A percentile compares a stretch with the other conserved stretches of the same genome.
Evolutionary conservation across 2,888 invertebrate species (phyloP).

Genomic region (Tenthredo mesomela): DNA sequence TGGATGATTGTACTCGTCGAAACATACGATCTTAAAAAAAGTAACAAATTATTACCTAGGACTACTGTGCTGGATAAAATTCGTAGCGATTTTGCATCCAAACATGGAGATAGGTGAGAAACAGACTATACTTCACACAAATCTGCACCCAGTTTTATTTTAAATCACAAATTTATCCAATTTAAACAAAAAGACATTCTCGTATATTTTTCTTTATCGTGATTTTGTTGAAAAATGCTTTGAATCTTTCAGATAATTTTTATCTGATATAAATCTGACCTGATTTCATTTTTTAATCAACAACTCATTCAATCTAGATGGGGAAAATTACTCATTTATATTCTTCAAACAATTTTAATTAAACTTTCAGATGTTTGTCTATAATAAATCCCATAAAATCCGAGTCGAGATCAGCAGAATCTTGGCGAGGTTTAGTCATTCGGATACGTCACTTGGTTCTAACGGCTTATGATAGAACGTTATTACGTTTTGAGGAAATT

Average conservation of each 20-base stretch:
- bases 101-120: constrained; percentile 86
- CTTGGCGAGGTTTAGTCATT: constrained; percentile 92
- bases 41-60: constrained; percentile 93
- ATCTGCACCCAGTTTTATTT: constrained; percentile 41
- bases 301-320: background rate
- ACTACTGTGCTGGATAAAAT: constrained; percentile 97
- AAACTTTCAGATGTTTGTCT: constrained; percentile 88
- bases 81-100: constrained; percentile 94
- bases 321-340: background rate
- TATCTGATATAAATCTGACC: background rate
- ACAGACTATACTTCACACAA: background rate
- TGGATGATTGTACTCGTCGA: constrained; percentile 97
- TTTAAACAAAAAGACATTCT: background rate
- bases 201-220: background rate
- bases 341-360: constrained; percentile 34
- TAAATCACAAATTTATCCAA: background rate
- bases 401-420: constrained; percentile 93
- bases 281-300: background rate
- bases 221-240: background rate
- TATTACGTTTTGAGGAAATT: constrained; percentile 93
- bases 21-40: constrained; percentile 93
- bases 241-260: background rate
- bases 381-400: constrained; percentile 94
- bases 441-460: constrained; percentile 91
- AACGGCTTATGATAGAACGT: constrained; percentile 91